Base-by-base conservation (phyloP, 2,888 invertebrate species). In the Yponomeuta evonymella region DNA sequence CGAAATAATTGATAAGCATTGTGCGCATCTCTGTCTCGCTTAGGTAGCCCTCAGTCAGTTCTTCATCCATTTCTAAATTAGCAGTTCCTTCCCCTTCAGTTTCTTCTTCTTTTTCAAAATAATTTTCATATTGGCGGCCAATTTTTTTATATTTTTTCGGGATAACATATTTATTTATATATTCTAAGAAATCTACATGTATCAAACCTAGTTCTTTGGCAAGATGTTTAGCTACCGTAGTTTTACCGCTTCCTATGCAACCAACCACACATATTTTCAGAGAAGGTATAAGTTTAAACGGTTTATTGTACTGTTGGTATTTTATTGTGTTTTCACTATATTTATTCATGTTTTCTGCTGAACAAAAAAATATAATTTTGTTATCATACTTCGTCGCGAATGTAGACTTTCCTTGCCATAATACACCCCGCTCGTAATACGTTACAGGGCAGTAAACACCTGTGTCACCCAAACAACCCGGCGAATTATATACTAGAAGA, bases 361-460 rank as follows among this genome's bases (percentile, higher is more conserved):
- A 93, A 36, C 90, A 87, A 75, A 94, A 89, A 68, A 90, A 86
- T 80, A 94, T 93, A 1, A 93, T 74, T 83, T 92, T 93, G 72
- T 94, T 91, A 74, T 92, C 83, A 75, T 92, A 93, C 75, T 90
- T 90, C 0, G 89, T 85, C 30, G 88, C 80, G 75, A 89, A 93
- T 71, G 94, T 90, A 66, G 91, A 82, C 79, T 93, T 94, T n/a
- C 95, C 95, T 82, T 90, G 92, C 93, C 94, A 94, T 30, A 95
- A 79, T 11, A 94, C 85, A 65, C 89, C 86, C 75, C 93, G 79
- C 64, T 93, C 85, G 71, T 84, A 83, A 77, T 91, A 93, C n/a
- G 94, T 86, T 51, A 95, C 90, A 0, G 95, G 95, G 77, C 95
- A 95, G 76, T 93, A 95, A 75, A 88, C 76, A 73, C 85, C 86